Base-by-base conservation (phyloP, 2,888 invertebrate species). In the Elaeidobius kamerunicus region DNA sequence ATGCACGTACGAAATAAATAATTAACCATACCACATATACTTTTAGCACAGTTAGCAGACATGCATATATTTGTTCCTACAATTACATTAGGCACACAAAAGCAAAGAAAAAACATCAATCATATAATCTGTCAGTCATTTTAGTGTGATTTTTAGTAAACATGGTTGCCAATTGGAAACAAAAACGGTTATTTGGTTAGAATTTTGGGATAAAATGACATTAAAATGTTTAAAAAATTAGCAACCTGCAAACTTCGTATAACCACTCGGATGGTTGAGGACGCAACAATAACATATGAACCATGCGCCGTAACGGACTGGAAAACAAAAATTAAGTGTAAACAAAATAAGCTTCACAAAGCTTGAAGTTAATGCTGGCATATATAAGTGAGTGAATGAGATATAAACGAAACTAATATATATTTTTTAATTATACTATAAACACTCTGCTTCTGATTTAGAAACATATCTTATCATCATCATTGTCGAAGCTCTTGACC, bases 281-380 rank as follows among this genome's bases (percentile, higher is more conserved):
- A 65, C 79, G 76, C 70, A 80, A 75, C 71, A 81, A 76, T 73
- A 82, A 77, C 76, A 80, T 77, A 74, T 82, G 79, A 72, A 81
- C 79, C 77, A 81, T 77, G 69, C 80, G 78, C 67, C 79, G 78
- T 69, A 82, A 77, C 63, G 78, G 78, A 75, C 81, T 81, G 79
- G 68, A 79, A 78, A 76, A 70, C 71, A 71, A 66, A 65, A 60
- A 56, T 28, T 38, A 19, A 34, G 38, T 16, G 47, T 51, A 28
- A 39, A 45, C 38, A 45, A 9, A 40, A 40, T 23, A 46, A 52
- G 46, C 52, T 46, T 41, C 5, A 51, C n/a, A 38, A 46, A 30
- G 38, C 46, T 46, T 46, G 28, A 34, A 28, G 27, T 2, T 41
- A 41, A 15, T 11, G 12, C 14, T n/a, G n/a, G n/a, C n/a, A 3